A percentile compares a stretch with the other conserved stretches of the same genome.
These are phyloP conservation scores for Aphaenogaster rudis DNA, from an alignment of 1,140 invertebrate species.

Conservation along the genomic window DNA sequence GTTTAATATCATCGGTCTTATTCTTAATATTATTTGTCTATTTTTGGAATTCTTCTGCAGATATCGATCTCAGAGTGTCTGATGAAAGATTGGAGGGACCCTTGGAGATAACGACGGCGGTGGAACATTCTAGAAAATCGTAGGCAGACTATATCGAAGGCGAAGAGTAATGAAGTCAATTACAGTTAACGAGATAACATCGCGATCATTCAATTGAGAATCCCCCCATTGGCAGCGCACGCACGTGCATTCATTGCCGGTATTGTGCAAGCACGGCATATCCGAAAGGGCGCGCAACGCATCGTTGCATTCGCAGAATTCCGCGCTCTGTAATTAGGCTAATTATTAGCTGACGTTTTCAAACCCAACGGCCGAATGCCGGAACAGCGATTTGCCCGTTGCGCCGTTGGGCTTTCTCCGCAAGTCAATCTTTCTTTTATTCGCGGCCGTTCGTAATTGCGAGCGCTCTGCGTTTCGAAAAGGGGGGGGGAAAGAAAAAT, in stretches of 20 bases:
- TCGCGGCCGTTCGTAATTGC: neutral
- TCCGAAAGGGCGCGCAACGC: slow-evolving; percentile 41
- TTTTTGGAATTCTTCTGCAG: neutral
- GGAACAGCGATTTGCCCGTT: slow-evolving; percentile 16
- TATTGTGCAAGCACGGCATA: slow-evolving; percentile 52
- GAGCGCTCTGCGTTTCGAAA: neutral
- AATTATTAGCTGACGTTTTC: slow-evolving; percentile 53
- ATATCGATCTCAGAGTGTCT: neutral
- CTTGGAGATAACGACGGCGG: neutral
- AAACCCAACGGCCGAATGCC: slow-evolving; percentile 31
- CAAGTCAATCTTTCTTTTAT: slow-evolving; percentile 1
- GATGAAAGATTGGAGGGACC: neutral
- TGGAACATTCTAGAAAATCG: slow-evolving; percentile 52
- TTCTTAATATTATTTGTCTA: too few relatives aligned
- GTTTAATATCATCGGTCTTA: too few relatives aligned
- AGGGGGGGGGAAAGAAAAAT: neutral
- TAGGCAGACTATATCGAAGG: slow-evolving; percentile 42
- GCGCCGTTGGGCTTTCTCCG: slow-evolving; percentile 34
- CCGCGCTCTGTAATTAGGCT: slow-evolving; percentile 48
- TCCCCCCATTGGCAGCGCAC: slow-evolving; percentile 44
- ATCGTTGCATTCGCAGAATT: slow-evolving; percentile 43
- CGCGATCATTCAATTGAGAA: slow-evolving; percentile 63
- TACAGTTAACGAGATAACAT: slow-evolving; percentile 59
- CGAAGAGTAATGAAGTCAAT: slow-evolving; percentile 55
- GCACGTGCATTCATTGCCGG: slow-evolving; percentile 59